These are phyloP conservation scores for Acipenser ruthenus DNA, from an alignment of 2,797 vertebrate species.

Conservation along the genomic window DNA sequence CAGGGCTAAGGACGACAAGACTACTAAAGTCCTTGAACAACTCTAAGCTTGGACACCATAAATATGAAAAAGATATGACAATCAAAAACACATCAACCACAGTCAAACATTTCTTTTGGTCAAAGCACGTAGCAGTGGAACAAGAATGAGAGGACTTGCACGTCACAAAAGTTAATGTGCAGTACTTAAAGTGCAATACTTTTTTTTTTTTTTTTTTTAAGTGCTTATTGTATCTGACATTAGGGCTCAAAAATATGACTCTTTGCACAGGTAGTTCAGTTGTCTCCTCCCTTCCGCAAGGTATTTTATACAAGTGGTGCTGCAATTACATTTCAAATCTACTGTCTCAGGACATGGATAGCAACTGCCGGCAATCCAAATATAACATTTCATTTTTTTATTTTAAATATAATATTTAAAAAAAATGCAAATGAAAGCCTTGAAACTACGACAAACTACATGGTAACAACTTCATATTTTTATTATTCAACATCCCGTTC, in stretches of 20 bases:
- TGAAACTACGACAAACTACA: too few species aligned
- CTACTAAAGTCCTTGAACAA: too few species aligned
- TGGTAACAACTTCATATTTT: too few species aligned
- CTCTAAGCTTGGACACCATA: not conserved
- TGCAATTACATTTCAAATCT: slow-evolving; percentile 72
- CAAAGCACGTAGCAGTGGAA: not conserved
- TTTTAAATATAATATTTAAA: too few species aligned
- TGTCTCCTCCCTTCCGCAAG: slow-evolving; percentile 81
- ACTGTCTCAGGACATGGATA: slow-evolving; percentile 85
- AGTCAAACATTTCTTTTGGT: not conserved
- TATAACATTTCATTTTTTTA: not conserved
- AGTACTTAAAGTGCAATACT: too few species aligned
- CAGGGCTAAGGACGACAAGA: too few species aligned
- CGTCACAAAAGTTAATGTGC: too few species aligned
- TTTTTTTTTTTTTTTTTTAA: too few species aligned
- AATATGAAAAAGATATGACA: slow-evolving; percentile 9
- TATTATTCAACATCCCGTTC: too few species aligned
- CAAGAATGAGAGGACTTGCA: not conserved
- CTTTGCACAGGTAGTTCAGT: slow-evolving; percentile 83
- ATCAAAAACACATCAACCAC: slow-evolving; percentile 16
- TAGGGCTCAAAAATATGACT: slow-evolving; percentile 22
- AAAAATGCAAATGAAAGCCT: too few species aligned
- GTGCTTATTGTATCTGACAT: too few species aligned
- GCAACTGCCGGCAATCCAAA: slow-evolving; percentile 68
- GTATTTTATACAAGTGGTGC: slow-evolving; percentile 65